phyloP scores from a whole-genome alignment of 2,888 invertebrate genomes.

The Archips xylosteana region DNA sequence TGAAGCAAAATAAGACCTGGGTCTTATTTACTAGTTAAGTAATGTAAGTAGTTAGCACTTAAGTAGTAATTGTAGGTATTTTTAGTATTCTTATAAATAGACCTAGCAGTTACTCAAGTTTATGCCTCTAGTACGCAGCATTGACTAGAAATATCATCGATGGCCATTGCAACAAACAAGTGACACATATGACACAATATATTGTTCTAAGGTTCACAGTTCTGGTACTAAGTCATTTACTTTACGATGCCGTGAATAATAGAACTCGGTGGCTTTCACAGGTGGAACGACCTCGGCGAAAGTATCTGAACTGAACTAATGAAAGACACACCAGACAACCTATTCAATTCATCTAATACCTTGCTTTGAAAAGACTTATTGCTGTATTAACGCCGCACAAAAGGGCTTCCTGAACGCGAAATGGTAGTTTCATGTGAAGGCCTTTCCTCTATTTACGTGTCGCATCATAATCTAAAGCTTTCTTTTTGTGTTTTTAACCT shows the following conservation, averaged over 20 bases:
- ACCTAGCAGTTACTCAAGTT: background rate
- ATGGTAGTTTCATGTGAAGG: conserved; percentile 17
- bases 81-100: background rate
- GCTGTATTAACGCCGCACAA: conserved; percentile 38
- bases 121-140: background rate
- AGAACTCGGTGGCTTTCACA: conserved; percentile 24
- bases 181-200: background rate
- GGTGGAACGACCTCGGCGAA: conserved; percentile 51
- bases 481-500: conserved; percentile 7
- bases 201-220: conserved; percentile 16
- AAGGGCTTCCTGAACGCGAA: conserved; percentile 25
- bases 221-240: conserved; percentile 8
- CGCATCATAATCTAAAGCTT: conserved; percentile 16
- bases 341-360: conserved; percentile 48
- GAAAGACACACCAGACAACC: conserved; percentile 46
- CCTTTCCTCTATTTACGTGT: conserved; percentile 24
- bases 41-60: background rate
- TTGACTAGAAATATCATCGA: background rate
- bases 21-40: too few relatives aligned
- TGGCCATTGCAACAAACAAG: background rate
- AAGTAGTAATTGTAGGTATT: background rate
- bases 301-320: conserved; percentile 51
- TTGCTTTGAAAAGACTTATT: conserved; percentile 46
- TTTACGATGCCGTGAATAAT: conserved; percentile 16
- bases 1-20: background rate